Evolutionary conservation across 2,888 invertebrate genomes (phyloP).

Genomic region (Dynastes tityus): DNA sequence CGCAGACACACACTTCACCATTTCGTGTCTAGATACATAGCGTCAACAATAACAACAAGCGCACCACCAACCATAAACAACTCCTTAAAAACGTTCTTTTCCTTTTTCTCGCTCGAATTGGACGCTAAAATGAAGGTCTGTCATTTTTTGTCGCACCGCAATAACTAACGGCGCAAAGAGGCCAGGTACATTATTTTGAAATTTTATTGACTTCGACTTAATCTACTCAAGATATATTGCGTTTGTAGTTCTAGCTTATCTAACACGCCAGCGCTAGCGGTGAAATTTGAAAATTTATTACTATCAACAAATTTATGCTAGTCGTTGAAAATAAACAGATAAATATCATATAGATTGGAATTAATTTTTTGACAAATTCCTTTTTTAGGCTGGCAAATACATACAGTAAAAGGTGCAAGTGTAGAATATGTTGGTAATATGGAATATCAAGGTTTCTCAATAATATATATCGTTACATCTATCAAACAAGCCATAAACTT

Average conservation of each 20-base stretch:
- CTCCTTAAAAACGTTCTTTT: slow-evolving; percentile 12
- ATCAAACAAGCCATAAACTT: too few relatives aligned
- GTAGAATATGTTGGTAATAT: too few relatives aligned
- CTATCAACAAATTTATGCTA: slow-evolving; percentile 11
- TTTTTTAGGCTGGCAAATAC: too few relatives aligned
- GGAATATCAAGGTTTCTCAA: too few relatives aligned
- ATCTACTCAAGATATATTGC: slow-evolving; percentile 7
- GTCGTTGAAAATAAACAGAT: background rate
- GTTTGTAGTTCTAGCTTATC: background rate
- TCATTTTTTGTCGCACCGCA: slow-evolving; percentile 34
- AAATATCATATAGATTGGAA: too few relatives aligned
- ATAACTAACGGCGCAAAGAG: slow-evolving; percentile 25
- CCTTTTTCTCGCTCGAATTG: slow-evolving; percentile 18
- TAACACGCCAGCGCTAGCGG: background rate
- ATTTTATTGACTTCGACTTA: slow-evolving; percentile 23
- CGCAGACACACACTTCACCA: slow-evolving; percentile 26
- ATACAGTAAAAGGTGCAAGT: too few relatives aligned
- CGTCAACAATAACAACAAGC: slow-evolving; percentile 30
- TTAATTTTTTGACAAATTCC: too few relatives aligned
- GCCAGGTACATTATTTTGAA: slow-evolving; percentile 37
- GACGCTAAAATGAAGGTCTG: slow-evolving; percentile 24
- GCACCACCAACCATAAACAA: slow-evolving; percentile 41
- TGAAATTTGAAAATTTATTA: slow-evolving; percentile 11
- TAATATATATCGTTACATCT: too few relatives aligned
- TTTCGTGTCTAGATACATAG: slow-evolving; percentile 42